These are phyloP conservation scores for Macroramphosus scolopax DNA, from an alignment of 2,797 vertebrate species.

Conservation along the genomic window DNA sequence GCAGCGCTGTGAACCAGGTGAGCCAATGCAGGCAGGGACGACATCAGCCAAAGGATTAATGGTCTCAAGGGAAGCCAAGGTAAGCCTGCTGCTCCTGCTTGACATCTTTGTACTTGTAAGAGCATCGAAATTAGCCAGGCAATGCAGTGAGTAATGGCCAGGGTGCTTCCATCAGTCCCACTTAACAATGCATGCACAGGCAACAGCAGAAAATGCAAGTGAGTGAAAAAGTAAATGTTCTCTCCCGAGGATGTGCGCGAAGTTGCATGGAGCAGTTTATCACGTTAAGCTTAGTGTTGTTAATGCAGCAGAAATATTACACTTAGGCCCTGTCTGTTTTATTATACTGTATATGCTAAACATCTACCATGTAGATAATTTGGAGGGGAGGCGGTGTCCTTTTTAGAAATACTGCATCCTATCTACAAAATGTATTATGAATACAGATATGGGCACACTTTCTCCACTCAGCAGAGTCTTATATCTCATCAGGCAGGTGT, in stretches of 20 bases:
- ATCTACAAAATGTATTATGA: no score
- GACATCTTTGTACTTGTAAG: conserved; percentile 85
- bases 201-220: conserved; percentile 46
- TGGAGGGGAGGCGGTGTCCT: no score
- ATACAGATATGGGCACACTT: no score
- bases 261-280: conserved; percentile 54
- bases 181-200: conserved; percentile 81
- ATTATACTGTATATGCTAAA: neutral
- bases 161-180: conserved; percentile 76
- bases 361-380: no score
- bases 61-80: conserved; percentile 77
- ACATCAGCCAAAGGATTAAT: conserved; percentile 82
- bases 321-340: neutral
- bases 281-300: conserved; percentile 36
- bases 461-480: no score
- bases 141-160: conserved; percentile 78
- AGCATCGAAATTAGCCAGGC: conserved; percentile 83
- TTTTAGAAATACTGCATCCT: no score
- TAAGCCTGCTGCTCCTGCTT: conserved; percentile 79
- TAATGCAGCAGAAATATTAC: conserved; percentile 32
- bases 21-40: conserved; percentile 63
- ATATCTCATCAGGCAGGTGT: no score
- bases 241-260: conserved; percentile 49
- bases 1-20: conserved; percentile 66
- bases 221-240: conserved; percentile 52